Base-by-base conservation (phyloP, 2,113 vertebrate genomes). In the Semnornis frantzii region DNA sequence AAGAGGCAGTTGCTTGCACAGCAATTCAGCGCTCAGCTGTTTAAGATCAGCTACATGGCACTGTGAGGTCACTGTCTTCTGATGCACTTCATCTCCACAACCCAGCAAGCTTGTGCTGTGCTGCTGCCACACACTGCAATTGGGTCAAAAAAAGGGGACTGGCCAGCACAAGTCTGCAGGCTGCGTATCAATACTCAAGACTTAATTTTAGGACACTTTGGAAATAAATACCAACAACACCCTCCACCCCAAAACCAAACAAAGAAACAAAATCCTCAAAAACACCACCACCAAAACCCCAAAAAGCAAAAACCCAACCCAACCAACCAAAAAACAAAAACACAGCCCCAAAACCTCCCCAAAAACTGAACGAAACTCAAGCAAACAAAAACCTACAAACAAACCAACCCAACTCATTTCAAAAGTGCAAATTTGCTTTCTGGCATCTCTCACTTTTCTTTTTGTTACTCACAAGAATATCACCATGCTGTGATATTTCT, bases 401-500 rank as follows among this genome's bases (percentile, higher is more conserved):
- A 57, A 30, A 58, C 57, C 19, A 34, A 6, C 12, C 1, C 44
- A 46, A 57, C 18, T 91, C 21, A 12, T 5, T 65, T 39, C 28
- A 23, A 37, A 89, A 79, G 30, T 1, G 7, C 9, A 28, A 34
- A 54, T 20, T 33, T 54, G 30, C 24, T 37, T 46, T 34, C 17
- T 28, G 44, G 24, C 37, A 60, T n/a, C 13, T 79, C 17, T 60
- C 48, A 42, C 34, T 9, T 70, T 80, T 71, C 16, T 59, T 54
- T 60, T 31, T 20, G 10, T 25, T 86, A 4, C 17, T 19, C 9
- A 31, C 10, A 39, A 18, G 34, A 31, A 64, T 66, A 31, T 21
- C 15, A 54, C 30, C 20, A 19, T 8, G 7, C 6, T 69, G 23
- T 0, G 0, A 1, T 10, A 18, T 65, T 66, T 55, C n/a, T 16